phyloP scores from a whole-genome alignment of 2,113 vertebrate species.

The Mormyrus iriodes region DNA sequence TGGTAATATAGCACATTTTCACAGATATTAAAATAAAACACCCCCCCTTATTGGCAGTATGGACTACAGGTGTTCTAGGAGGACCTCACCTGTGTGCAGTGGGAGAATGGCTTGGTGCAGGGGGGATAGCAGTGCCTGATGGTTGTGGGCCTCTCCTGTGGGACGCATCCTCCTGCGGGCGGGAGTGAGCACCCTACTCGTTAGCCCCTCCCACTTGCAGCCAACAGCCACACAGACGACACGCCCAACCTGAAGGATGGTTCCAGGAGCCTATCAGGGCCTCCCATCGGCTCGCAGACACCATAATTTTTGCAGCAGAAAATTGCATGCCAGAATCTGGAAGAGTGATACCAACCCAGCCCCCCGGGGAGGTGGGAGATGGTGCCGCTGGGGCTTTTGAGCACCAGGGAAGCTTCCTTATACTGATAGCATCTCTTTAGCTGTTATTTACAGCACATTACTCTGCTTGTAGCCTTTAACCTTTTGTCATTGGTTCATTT shows the following conservation, averaged over 20 bases:
- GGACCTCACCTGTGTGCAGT: slow-evolving; percentile 85
- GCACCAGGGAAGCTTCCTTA: background rate
- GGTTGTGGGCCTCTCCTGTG: slow-evolving; percentile 69
- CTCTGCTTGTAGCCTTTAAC: background rate
- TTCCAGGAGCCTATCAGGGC: slow-evolving; percentile 43
- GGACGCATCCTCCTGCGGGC: slow-evolving; percentile 78
- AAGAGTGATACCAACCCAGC: slow-evolving; percentile 4
- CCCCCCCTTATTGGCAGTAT: background rate
- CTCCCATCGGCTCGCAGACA: slow-evolving; percentile 53
- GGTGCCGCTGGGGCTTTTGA: background rate
- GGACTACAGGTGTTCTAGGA: background rate
- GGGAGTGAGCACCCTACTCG: slow-evolving; percentile 34
- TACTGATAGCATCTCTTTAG: slow-evolving; percentile 13
- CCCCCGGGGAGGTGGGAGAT: background rate
- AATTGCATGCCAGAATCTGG: slow-evolving; percentile 14
- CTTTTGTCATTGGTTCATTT: slow-evolving; percentile 7
- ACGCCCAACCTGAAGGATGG: slow-evolving; percentile 59
- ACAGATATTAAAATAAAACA: background rate
- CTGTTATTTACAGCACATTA: slow-evolving; percentile 9
- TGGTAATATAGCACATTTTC: background rate
- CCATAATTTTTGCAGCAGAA: slow-evolving; percentile 17
- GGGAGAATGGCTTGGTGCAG: slow-evolving; percentile 92
- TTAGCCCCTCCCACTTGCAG: slow-evolving; percentile 37
- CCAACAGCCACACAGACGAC: slow-evolving; percentile 50
- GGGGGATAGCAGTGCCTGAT: slow-evolving; percentile 77